Conservation (phyloP, 2,888 invertebrate genomes). For the Himalopsyche tibetana region DNA sequence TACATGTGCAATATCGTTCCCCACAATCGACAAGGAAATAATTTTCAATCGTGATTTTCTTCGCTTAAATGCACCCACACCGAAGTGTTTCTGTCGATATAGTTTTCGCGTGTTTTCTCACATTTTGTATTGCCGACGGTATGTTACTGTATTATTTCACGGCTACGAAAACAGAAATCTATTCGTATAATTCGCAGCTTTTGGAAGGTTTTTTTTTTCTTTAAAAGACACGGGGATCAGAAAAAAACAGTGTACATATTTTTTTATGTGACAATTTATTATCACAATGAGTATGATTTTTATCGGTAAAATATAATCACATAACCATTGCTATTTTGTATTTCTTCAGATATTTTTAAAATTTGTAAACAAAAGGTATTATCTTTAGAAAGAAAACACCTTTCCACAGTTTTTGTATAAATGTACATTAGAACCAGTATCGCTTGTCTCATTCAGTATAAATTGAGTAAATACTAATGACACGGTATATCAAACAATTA, state of each 20-base stretch:
- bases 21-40: constrained; percentile 13
- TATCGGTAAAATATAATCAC: too few relatives aligned
- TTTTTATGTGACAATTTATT: too few relatives aligned
- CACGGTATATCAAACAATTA: too few relatives aligned
- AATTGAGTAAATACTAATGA: too few relatives aligned
- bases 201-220: not conserved
- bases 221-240: not conserved
- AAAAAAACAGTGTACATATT: not conserved
- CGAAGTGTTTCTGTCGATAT: constrained; percentile 46
- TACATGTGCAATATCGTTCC: not conserved
- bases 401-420: too few relatives aligned
- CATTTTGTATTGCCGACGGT: constrained; percentile 50
- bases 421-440: too few relatives aligned
- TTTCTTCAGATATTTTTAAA: too few relatives aligned
- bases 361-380: too few relatives aligned
- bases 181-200: not conserved
- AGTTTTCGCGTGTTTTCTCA: constrained; percentile 48
- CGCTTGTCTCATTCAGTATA: too few relatives aligned
- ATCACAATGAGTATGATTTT: too few relatives aligned
- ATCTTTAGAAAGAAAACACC: too few relatives aligned
- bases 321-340: too few relatives aligned
- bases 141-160: constrained; percentile 12
- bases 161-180: not conserved
- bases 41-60: constrained; percentile 56
- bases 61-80: constrained; percentile 49